Percentiles rank a stretch among this genome's conserved stretches.
phyloP scores from a whole-genome alignment of 1,140 invertebrate species.

The Plectrocnemia conspersa region DNA sequence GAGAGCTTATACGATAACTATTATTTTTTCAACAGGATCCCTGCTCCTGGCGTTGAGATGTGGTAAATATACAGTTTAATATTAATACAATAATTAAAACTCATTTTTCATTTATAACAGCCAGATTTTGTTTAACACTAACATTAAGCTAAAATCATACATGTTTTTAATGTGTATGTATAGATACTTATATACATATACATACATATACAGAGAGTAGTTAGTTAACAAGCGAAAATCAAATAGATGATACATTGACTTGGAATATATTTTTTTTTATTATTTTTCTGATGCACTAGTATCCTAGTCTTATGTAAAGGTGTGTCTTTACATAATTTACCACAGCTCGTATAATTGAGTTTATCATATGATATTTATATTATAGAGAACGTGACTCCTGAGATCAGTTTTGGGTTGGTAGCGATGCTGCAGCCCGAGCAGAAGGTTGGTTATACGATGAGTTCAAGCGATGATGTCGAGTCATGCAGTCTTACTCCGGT shows the following conservation, averaged over 20 bases:
- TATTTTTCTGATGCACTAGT: too few relatives aligned
- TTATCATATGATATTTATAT: conserved; percentile 7
- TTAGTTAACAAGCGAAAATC: too few relatives aligned
- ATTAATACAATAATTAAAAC: too few relatives aligned
- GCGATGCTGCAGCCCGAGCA: neutral
- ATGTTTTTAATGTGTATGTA: too few relatives aligned
- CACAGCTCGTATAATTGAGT: conserved; percentile 24
- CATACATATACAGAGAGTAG: too few relatives aligned
- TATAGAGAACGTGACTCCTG: conserved; percentile 3
- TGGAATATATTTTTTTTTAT: too few relatives aligned
- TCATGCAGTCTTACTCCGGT: conserved; percentile 61
- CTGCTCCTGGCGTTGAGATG: conserved; percentile 22
- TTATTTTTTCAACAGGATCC: conserved; percentile 14
- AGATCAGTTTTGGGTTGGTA: conserved; percentile 9
- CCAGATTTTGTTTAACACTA: too few relatives aligned
- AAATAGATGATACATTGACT: too few relatives aligned
- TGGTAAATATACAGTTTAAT: conserved; percentile 14
- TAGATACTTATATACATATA: too few relatives aligned
- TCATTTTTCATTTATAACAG: too few relatives aligned
- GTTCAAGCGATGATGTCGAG: conserved; percentile 17
- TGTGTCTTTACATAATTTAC: conserved; percentile 7
- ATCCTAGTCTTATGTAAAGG: too few relatives aligned
- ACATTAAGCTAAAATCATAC: too few relatives aligned
- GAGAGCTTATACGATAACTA: conserved; percentile 8
- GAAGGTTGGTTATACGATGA: neutral